Percentiles rank a stretch among this genome's conserved stretches.
Evolutionary conservation across 2,888 invertebrate genomes (phyloP).

Genomic region (Drosophila paranaensis): DNA sequence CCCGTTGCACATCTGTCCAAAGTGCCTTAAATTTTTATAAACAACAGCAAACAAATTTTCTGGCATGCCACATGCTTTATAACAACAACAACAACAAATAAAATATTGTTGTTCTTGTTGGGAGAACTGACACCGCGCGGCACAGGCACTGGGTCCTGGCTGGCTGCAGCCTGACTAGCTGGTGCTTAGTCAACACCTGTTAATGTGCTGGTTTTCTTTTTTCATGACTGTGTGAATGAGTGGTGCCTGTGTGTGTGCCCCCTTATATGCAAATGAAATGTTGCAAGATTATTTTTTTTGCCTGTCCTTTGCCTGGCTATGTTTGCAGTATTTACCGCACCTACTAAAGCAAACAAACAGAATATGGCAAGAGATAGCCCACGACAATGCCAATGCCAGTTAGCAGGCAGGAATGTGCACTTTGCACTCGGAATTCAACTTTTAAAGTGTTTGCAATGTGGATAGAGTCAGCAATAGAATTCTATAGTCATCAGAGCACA

Average conservation of each 20-base stretch:
- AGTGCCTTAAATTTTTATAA: slow-evolving; percentile 81
- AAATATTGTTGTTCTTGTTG: slow-evolving; percentile 32
- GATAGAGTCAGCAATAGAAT: too few species aligned
- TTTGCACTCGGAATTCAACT: slow-evolving; percentile 9
- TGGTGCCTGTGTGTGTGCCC: slow-evolving; percentile 10
- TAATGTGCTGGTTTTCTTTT: slow-evolving; percentile 68
- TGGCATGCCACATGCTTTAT: slow-evolving; percentile 55
- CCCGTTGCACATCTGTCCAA: slow-evolving; percentile 55
- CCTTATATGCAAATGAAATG: slow-evolving; percentile 72
- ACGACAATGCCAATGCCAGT: slow-evolving; percentile 44
- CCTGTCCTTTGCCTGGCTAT: not conserved
- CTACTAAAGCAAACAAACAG: slow-evolving; percentile 65
- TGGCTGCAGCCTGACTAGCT: slow-evolving; percentile 36
- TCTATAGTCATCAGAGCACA: too few species aligned
- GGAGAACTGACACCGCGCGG: slow-evolving; percentile 24
- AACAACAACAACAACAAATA: slow-evolving; percentile 27
- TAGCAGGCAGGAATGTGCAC: slow-evolving; percentile 28
- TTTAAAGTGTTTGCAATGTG: not conserved
- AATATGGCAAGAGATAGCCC: slow-evolving; percentile 66
- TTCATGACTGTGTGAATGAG: slow-evolving; percentile 15
- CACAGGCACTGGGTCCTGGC: slow-evolving; percentile 9
- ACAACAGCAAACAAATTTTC: slow-evolving; percentile 76
- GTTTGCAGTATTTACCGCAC: slow-evolving; percentile 55
- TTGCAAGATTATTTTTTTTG: slow-evolving; percentile 39
- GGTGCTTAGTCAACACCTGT: slow-evolving; percentile 80